A percentile compares a stretch with the other conserved stretches of the same genome.
Conservation (phyloP, 2,888 invertebrate species). For the Allolobophora icterica region DNA sequence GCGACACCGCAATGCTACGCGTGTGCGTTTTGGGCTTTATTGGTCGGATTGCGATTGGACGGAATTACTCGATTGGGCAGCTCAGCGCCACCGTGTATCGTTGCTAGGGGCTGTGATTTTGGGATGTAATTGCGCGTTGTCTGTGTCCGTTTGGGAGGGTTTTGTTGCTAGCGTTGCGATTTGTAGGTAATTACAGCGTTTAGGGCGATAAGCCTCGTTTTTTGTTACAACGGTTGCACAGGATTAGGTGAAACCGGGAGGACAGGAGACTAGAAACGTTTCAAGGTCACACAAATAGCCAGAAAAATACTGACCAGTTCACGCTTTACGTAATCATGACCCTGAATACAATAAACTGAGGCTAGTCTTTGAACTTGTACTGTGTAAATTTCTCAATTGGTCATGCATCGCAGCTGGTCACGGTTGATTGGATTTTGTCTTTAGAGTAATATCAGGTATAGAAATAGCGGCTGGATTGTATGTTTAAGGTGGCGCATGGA, state of each 20-base stretch:
- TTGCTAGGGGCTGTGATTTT: background rate
- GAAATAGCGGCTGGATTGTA: too few species aligned
- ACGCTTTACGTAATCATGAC: background rate
- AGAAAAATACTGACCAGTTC: background rate
- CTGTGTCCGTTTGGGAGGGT: background rate
- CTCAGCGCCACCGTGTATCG: background rate
- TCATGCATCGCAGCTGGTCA: background rate
- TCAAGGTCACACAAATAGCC: background rate
- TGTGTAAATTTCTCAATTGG: background rate
- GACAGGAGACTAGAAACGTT: background rate
- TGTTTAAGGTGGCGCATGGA: too few species aligned
- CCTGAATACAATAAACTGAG: background rate
- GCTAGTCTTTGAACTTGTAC: background rate
- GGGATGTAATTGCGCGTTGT: background rate
- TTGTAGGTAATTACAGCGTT: background rate
- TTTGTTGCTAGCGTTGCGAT: background rate
- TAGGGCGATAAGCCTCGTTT: background rate
- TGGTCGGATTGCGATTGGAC: background rate
- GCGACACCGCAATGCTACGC: background rate
- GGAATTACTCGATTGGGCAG: background rate
- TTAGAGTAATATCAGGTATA: too few species aligned
- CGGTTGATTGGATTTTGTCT: too few species aligned
- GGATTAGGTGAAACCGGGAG: background rate
- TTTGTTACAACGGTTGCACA: background rate
- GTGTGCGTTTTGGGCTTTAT: background rate